phyloP scores from a whole-genome alignment of 2,888 invertebrate species.

The Dicyrtomina minuta region DNA sequence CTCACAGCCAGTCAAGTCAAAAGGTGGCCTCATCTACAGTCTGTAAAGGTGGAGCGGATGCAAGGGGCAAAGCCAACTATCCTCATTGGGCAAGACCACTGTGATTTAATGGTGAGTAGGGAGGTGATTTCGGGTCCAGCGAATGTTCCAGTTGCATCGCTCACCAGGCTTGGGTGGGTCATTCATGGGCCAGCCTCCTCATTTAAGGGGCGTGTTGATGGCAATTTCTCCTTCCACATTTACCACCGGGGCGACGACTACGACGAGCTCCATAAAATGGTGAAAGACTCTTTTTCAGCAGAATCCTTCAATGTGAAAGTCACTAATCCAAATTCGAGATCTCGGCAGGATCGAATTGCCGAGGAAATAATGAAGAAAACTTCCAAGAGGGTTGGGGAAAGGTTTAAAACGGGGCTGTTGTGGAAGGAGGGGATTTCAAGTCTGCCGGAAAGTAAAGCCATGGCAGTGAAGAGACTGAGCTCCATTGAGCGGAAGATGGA shows the following conservation, averaged over 20 bases:
- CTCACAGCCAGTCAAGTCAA: neutral
- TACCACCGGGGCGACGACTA: neutral
- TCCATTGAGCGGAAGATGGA: constrained; percentile 13
- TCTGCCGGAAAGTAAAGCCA: neutral
- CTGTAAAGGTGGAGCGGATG: no score
- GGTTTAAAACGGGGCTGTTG: neutral
- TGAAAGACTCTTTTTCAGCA: neutral
- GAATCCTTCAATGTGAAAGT: constrained; percentile 11
- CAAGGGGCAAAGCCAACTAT: no score
- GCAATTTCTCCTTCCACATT: no score
- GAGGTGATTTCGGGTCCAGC: constrained; percentile 7
- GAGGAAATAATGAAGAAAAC: neutral
- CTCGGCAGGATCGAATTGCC: constrained; percentile 8
- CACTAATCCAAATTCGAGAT: neutral
- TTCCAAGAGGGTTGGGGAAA: neutral
- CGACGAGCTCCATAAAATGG: constrained; percentile 1
- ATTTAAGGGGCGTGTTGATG: no score
- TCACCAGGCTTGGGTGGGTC: constrained; percentile 31
- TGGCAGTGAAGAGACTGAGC: neutral
- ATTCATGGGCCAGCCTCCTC: constrained; percentile 14
- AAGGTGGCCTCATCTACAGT: no score
- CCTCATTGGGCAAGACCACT: constrained; percentile 14
- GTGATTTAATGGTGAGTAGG: neutral
- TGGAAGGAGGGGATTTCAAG: neutral
- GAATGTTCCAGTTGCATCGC: constrained; percentile 16